Evolutionary conservation across 2,888 invertebrate species (phyloP).

Genomic region (Panorpa germanica): DNA sequence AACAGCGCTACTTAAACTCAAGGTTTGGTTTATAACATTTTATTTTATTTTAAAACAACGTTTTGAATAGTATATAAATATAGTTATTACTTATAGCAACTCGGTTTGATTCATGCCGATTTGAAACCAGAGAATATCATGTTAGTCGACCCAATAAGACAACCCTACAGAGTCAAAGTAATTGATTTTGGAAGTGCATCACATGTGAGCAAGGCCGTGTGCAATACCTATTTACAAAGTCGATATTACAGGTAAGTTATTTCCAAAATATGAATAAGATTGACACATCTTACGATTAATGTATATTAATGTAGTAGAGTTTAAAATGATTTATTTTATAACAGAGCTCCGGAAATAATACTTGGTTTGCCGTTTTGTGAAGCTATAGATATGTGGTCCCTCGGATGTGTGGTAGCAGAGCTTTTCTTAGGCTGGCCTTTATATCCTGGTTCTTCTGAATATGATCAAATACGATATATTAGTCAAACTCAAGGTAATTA

Average conservation of each 20-base stretch:
- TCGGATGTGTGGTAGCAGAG: constrained; percentile 98
- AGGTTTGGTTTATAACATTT: too few species aligned
- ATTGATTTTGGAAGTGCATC: constrained; percentile 99
- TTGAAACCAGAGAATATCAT: constrained; percentile 99
- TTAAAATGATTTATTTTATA: too few species aligned
- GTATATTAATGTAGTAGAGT: too few species aligned
- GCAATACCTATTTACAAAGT: constrained; percentile 98
- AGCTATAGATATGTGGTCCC: constrained; percentile 99
- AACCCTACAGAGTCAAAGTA: constrained; percentile 97
- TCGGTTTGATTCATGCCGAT: constrained; percentile 98
- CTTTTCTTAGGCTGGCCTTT: constrained; percentile 98
- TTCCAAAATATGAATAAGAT: too few species aligned
- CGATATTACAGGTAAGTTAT: constrained; percentile 58
- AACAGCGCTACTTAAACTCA: constrained; percentile 42
- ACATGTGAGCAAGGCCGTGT: constrained; percentile 97
- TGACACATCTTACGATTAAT: too few species aligned
- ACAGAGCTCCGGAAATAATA: constrained; percentile 88
- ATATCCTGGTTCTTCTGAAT: constrained; percentile 97
- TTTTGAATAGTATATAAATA: too few species aligned
- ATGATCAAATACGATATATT: constrained; percentile 87
- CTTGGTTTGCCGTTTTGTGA: constrained; percentile 97
- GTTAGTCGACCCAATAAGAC: constrained; percentile 95
- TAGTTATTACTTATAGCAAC: constrained; percentile 64
- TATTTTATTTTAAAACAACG: too few species aligned
- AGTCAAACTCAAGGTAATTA: constrained; percentile 46